Evolutionary conservation across 2,888 invertebrate genomes (phyloP).

Genomic region (Zaprionus bogoriensis): DNA sequence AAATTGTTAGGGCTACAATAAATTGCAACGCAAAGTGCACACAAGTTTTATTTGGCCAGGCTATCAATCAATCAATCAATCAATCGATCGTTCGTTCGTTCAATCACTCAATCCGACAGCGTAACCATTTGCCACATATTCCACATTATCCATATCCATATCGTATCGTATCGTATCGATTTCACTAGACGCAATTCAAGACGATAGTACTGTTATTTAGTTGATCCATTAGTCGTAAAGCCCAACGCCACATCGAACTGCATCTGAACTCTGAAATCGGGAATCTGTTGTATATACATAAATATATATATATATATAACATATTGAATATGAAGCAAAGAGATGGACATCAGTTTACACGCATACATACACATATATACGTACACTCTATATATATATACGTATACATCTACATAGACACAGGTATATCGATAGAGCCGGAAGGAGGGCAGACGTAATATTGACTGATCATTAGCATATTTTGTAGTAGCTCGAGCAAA

Average conservation of each 20-base stretch:
- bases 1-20: slow-evolving; percentile 72
- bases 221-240: slow-evolving; percentile 53
- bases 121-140: too few species aligned
- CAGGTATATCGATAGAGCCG: slow-evolving; percentile 7
- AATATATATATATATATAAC: too few species aligned
- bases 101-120: too few species aligned
- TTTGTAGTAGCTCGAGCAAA: slow-evolving; percentile 49
- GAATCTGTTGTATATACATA: slow-evolving; percentile 40
- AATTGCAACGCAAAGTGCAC: slow-evolving; percentile 61
- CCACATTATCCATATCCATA: not conserved
- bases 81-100: too few species aligned
- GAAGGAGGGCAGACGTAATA: slow-evolving; percentile 46
- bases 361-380: slow-evolving; percentile 8
- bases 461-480: slow-evolving; percentile 70
- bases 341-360: slow-evolving; percentile 14
- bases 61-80: slow-evolving; percentile 32
- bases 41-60: slow-evolving; percentile 41
- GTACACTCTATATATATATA: not conserved
- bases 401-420: not conserved
- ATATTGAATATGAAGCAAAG: too few species aligned
- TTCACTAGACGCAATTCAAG: slow-evolving; percentile 33
- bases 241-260: not conserved
- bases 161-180: slow-evolving; percentile 7
- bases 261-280: not conserved
- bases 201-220: slow-evolving; percentile 71